Evolutionary conservation across 1,140 invertebrate genomes (phyloP).

Genomic region (Apolygus lucorum): DNA sequence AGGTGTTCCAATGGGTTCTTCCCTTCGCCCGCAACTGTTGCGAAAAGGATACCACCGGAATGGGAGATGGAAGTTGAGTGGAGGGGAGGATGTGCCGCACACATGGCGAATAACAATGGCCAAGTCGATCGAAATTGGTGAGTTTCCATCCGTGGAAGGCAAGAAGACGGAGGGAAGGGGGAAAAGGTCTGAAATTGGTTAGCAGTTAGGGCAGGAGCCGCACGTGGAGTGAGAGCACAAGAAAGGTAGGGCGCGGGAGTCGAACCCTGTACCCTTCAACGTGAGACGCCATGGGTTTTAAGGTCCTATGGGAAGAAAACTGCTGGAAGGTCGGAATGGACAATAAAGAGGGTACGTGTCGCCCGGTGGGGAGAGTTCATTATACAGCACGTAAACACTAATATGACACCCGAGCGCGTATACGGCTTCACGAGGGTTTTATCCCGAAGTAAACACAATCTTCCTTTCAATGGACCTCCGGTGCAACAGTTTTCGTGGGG

Average conservation of each 20-base stretch:
- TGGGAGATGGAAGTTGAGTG: not conserved
- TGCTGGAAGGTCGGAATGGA: not conserved
- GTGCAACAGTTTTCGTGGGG: not conserved
- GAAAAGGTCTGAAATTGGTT: not conserved
- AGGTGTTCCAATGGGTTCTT: not conserved
- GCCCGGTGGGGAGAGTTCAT: not conserved
- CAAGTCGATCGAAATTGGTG: not conserved
- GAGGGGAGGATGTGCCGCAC: not conserved
- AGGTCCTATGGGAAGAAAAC: too few relatives aligned
- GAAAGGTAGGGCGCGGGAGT: not conserved
- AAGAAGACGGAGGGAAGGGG: not conserved
- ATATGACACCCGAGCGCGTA: not conserved
- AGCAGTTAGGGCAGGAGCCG: not conserved
- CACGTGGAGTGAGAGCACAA: not conserved
- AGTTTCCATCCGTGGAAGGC: not conserved
- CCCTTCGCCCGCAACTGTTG: not conserved
- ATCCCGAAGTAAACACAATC: not conserved
- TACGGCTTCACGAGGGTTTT: not conserved
- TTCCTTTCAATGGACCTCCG: not conserved
- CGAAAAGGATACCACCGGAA: not conserved
- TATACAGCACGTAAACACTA: not conserved
- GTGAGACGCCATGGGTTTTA: too few relatives aligned
- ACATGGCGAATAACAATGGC: not conserved
- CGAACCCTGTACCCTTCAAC: not conserved
- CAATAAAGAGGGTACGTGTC: not conserved